Evolutionary conservation across 1,140 invertebrate genomes (phyloP), one percentile per base, ranked within the genome.

Genomic region (Microplitis mediator): DNA sequence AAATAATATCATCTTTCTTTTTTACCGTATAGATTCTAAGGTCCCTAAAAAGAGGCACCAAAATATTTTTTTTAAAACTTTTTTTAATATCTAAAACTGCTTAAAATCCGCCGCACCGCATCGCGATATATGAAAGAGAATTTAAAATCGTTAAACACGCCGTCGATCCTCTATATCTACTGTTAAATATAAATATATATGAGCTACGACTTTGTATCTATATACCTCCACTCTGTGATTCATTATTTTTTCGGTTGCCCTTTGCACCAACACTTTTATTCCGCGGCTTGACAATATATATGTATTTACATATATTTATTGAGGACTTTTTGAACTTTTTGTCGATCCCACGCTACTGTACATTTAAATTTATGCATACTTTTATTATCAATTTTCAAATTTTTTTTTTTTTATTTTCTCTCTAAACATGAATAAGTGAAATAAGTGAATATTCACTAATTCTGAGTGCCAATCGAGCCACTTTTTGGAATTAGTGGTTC

Each of bases 201-300:
- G n/a, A 35, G 34, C 31, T 39, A 45, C 35, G 9, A 39, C 34
- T 35, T 39, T n/a, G 54, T 56, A 56, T 35, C 8, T 68, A 36
- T 58, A 68, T 54, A 51, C 50, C 56, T 9, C 8, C 23, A 11
- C 39, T 45, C 36, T 54, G 64, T 74, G 69, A 74, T 74, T 74
- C 67, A 74, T 74, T 63, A 64, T 56, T 51, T 35, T 67, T 74
- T 64, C 56, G 50, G 65, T 68, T 39, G 68, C 63, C 69, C 69
- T 65, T 71, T 74, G 65, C 64, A 69, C 64, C 58, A 45, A 63
- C 56, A 68, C 54, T 74, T 62, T 74, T 71, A 74, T 74, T 74
- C 69, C 69, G 63, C 63, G 60, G 60, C 8, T 58, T 36, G n/a
- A 67, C 58, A 61, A 74, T 54, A 54, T 74, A 71, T 74, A 74